Percentiles rank a stretch among this genome's conserved stretches.
phyloP scores from a whole-genome alignment of 2,797 vertebrate species.

The Sylvilagus floridanus region DNA sequence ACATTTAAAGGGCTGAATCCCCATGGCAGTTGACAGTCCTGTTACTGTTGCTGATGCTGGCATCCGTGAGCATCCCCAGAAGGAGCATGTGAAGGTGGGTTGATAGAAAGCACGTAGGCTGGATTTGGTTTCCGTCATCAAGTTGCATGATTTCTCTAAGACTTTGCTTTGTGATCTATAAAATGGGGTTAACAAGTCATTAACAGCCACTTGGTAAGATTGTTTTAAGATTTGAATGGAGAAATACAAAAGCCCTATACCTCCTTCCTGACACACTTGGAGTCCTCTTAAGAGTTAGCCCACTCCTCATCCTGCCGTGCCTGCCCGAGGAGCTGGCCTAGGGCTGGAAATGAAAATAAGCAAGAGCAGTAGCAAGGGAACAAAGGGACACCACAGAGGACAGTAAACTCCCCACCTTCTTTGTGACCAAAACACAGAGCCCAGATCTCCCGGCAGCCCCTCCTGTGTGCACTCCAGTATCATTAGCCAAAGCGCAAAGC shows the following conservation, averaged over 20 bases:
- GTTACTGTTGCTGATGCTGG: background rate
- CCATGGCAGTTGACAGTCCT: fast-evolving
- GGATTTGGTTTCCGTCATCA: background rate
- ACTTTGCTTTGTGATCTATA: background rate
- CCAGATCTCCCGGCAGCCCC: background rate
- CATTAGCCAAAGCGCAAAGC: background rate
- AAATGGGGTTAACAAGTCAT: background rate
- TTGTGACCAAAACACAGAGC: background rate
- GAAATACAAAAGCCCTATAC: background rate
- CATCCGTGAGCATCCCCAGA: fast-evolving
- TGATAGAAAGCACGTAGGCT: background rate
- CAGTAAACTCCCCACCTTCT: background rate
- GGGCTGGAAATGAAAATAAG: background rate
- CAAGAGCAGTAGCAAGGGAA: background rate
- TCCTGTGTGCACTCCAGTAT: background rate
- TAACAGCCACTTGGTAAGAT: background rate
- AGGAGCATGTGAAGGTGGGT: background rate
- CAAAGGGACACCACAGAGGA: background rate
- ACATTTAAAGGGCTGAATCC: background rate
- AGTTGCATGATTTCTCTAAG: background rate
- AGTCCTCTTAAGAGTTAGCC: background rate
- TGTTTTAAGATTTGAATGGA: background rate
- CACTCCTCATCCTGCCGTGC: background rate
- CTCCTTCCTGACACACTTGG: background rate
- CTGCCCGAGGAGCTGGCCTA: background rate